These are phyloP conservation scores for Brachionus paranguensis DNA, from an alignment of 1,140 invertebrate genomes.

Conservation along the genomic window DNA sequence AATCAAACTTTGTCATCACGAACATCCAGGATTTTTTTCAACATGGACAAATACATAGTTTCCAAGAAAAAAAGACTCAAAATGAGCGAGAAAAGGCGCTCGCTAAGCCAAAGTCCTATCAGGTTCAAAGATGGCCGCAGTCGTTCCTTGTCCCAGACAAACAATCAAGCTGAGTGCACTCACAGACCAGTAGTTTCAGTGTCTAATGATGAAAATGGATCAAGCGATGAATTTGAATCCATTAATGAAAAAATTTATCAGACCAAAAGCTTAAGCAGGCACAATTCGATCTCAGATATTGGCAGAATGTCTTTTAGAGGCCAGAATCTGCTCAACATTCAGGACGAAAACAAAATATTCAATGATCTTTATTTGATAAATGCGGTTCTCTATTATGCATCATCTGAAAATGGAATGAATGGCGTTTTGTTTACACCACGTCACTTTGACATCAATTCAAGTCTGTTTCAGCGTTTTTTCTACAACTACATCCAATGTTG, in stretches of 20 bases:
- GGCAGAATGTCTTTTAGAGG: background rate
- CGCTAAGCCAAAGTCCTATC: background rate
- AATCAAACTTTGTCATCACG: background rate
- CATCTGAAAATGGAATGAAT: background rate
- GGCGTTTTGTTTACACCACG: background rate
- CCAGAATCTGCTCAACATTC: background rate
- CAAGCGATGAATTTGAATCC: background rate
- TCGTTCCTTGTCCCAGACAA: background rate
- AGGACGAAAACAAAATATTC: background rate
- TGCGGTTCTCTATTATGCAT: background rate
- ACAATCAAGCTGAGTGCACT: too few relatives aligned
- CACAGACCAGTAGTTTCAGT: background rate
- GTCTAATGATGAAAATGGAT: background rate
- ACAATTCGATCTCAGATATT: conserved; percentile 2
- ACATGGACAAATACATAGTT: background rate
- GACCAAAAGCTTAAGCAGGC: background rate
- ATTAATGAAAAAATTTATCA: conserved; percentile 5
- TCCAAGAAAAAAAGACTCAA: background rate
- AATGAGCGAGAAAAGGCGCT: background rate
- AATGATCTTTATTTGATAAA: background rate
- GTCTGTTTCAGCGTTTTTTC: background rate
- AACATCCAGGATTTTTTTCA: background rate
- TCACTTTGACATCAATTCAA: background rate
- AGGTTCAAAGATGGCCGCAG: background rate
- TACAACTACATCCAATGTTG: background rate